phyloP scores from a whole-genome alignment of 2,888 invertebrate species.

The Rotaria sp. region DNA sequence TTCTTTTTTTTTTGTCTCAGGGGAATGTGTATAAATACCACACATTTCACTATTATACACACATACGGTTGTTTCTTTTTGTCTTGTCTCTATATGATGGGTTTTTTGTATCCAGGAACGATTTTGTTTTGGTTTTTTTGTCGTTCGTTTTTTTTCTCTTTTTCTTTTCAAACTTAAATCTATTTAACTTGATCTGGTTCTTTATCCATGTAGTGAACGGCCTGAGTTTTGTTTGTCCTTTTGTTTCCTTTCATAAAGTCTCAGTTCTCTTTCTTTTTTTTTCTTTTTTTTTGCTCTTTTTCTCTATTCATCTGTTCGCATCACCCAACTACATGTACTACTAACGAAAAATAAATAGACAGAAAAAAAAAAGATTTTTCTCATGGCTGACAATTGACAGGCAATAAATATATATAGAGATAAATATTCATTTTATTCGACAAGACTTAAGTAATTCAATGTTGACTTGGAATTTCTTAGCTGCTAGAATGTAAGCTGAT shows the following conservation, averaged over 20 bases:
- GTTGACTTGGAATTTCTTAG: background rate
- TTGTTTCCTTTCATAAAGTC: background rate
- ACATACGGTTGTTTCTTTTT: background rate
- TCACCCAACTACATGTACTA: background rate
- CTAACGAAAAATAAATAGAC: constrained; percentile 24
- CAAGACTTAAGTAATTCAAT: background rate
- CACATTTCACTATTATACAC: background rate
- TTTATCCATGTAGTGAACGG: background rate
- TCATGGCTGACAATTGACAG: background rate
- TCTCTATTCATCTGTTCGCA: constrained; percentile 15
- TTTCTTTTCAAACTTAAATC: background rate
- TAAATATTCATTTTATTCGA: background rate
- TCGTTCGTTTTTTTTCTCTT: background rate
- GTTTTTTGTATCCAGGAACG: background rate
- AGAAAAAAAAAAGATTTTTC: background rate
- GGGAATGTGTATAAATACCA: background rate
- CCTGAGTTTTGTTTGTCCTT: background rate
- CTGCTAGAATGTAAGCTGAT: background rate
- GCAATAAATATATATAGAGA: background rate
- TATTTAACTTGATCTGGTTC: constrained; percentile 19
- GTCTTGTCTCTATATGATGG: background rate
- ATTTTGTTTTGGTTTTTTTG: background rate
- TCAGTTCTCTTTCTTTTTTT: background rate
- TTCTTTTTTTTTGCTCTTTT: background rate
- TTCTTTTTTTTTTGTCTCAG: background rate